Percentiles rank a stretch among this genome's conserved stretches.
Evolutionary conservation across 2,797 vertebrate genomes (phyloP).

Genomic region (Arrhamphus sclerolepis): DNA sequence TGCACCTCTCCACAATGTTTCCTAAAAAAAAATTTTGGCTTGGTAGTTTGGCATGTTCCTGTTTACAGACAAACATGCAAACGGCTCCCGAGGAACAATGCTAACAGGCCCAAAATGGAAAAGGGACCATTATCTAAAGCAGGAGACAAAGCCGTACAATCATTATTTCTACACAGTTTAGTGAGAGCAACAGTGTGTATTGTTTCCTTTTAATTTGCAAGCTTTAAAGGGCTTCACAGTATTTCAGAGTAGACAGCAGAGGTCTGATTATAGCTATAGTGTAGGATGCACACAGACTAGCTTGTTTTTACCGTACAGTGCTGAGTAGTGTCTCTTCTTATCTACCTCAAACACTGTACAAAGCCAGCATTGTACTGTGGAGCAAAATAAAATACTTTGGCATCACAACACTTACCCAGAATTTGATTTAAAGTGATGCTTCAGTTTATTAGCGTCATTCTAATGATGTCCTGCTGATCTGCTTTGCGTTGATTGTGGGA

Average conservation of each 20-base stretch:
- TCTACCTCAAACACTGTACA: conserved; percentile 78
- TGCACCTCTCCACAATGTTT: no score
- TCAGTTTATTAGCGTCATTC: conserved; percentile 16
- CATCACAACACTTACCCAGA: conserved; percentile 21
- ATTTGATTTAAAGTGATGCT: conserved; percentile 30
- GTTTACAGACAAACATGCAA: background rate
- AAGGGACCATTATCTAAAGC: conserved; percentile 47
- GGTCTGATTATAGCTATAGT: conserved; percentile 15
- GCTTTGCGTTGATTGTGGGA: conserved; percentile 23
- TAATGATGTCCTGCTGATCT: conserved; percentile 5
- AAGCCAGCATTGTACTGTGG: conserved; percentile 53
- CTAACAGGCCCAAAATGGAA: conserved; percentile 35
- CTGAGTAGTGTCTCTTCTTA: conserved; percentile 64
- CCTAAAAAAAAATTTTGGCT: no score
- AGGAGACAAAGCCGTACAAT: conserved; percentile 47
- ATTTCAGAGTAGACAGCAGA: conserved; percentile 22
- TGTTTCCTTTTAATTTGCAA: conserved; percentile 22
- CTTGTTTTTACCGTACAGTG: conserved; percentile 47
- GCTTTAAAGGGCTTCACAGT: conserved; percentile 32
- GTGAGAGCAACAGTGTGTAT: conserved; percentile 16
- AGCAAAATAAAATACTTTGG: conserved; percentile 37
- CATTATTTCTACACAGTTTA: conserved; percentile 27
- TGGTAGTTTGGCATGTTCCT: conserved; percentile 7
- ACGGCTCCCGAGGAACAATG: background rate
- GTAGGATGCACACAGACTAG: conserved; percentile 25